Base-by-base conservation (phyloP, 2,888 invertebrate species). In the Hirtodrosophila cameraria region DNA sequence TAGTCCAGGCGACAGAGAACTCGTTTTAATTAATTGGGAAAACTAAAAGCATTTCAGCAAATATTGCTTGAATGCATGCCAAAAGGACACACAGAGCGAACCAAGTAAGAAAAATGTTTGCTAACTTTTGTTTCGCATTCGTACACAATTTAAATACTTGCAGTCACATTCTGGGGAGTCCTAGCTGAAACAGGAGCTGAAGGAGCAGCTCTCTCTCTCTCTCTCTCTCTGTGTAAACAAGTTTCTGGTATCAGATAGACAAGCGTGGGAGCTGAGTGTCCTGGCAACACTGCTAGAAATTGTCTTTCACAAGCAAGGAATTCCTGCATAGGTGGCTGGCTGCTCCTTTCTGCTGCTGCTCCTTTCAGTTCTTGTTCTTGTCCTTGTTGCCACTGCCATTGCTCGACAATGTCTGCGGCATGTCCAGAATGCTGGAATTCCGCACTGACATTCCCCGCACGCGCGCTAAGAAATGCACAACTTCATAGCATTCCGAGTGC, bases 401-500 rank as follows among this genome's bases (percentile, higher is more conserved):
- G 60, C 74, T 57, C 67, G 62, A 69, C 79, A 65, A 81, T 78
- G 85, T 80, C 81, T 71, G 63, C 57, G 83, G 84, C 67, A 81
- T 84, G 81, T 63, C 66, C 78, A 76, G 76, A 78, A 86, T 86
- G 79, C 65, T 63, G 79, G 78, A 84, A 84, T 84, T 84, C 81
- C 84, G 76, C 84, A 75, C 82, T 75, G 68, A 72, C 78, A 84
- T 86, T 76, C 86, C 50, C 68, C 64, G 84, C 76, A 84, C 84
- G 86, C 86, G 84, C 81, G 62, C 67, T 69, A 84, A 81, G 82
- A 86, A 84, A 84, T 84, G 85, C 84, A 84, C 83, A 86, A 84
- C 83, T 84, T 69, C 70, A 83, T 75, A 64, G 81, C 71, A 84
- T 86, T 76, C 86, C 83, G 72, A 75, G 81, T 72, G 69, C 69